A percentile compares a stretch with the other conserved stretches of the same genome.
Evolutionary conservation across 2,888 invertebrate genomes (phyloP).

Genomic region (Tachina grossa): DNA sequence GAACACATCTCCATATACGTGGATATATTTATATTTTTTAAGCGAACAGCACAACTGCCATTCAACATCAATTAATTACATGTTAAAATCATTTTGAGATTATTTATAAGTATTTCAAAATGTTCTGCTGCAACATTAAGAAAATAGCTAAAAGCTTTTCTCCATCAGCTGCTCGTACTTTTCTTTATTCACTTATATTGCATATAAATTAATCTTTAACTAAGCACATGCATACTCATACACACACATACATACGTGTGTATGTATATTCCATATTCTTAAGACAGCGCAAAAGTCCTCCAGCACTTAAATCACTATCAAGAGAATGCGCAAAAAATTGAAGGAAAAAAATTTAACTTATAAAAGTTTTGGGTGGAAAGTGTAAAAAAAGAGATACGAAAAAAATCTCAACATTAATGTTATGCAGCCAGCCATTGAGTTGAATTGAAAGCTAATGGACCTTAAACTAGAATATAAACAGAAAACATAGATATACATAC

Average conservation of each 20-base stretch:
- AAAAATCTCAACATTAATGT: constrained; percentile 1
- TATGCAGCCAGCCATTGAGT: constrained; percentile 1
- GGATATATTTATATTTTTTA: background rate
- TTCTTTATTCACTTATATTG: constrained; percentile 4
- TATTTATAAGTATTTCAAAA: constrained; percentile 14
- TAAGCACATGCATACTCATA: background rate
- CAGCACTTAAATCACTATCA: constrained; percentile 35
- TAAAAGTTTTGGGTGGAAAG: constrained; percentile 33
- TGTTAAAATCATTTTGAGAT: constrained; percentile 35
- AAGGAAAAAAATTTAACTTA: constrained; percentile 7
- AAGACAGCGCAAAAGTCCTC: background rate
- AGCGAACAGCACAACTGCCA: background rate
- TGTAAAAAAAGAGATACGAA: constrained; percentile 6
- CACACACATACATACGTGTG: background rate
- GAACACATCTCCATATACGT: too few relatives aligned
- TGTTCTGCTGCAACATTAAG: background rate
- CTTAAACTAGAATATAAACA: constrained; percentile 21
- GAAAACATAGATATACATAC: background rate
- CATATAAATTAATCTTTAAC: constrained; percentile 17
- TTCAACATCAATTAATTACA: constrained; percentile 47
- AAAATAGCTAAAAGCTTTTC: constrained; percentile 30
- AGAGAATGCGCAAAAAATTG: constrained; percentile 4
- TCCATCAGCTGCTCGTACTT: background rate
- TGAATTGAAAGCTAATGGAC: constrained; percentile 53
- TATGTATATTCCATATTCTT: background rate